Base-by-base conservation (phyloP, 2,113 vertebrate species). In the Papio anubis region DNA sequence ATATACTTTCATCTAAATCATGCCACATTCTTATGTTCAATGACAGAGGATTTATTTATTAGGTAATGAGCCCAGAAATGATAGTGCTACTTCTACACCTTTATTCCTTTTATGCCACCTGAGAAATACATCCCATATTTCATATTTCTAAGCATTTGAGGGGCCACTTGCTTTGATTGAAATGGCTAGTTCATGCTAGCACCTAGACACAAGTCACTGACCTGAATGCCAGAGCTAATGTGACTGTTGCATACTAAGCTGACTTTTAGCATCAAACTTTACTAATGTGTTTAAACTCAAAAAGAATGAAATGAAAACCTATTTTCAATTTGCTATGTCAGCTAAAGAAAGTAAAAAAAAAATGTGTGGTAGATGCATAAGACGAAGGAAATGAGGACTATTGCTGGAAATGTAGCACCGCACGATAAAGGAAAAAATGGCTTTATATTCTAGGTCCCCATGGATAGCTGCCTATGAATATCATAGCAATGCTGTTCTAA, bases 331-430 rank as follows among this genome's bases (percentile, higher is more conserved):
- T 88, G 50, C 59, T 88, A 2, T 90, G 87, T 96, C 90, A 96
- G 70, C 95, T 88, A 59, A 86, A 89, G 66, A 13, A 83, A 91
- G 57, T 86, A 13, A 88, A 92, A 86, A 70, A 50, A 45, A 27
- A 61, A 52, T 35, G 20, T 73, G 4, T 55, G 55, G 50, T 68
- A 84, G 84, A 83, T 96, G 38, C 43, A 30, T 40, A 80, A 30
- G 43, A 72, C 64, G 87, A 55, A 96, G 70, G 68, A 96, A 92
- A 90, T 97, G 87, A 95, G 66, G 70, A 84, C 45, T 82, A 25
- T 83, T 21, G 55, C 52, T 75, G 35, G 43, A 78, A 83, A 5
- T 57, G 82, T 7, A 85, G 8, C n/a, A 59, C 12, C n/a, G 17
- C 35, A 85, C 18, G 79, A 4, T 70, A 90, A 87, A 84, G 50